Conservation (phyloP, 2,888 invertebrate genomes). For the Actias luna region DNA sequence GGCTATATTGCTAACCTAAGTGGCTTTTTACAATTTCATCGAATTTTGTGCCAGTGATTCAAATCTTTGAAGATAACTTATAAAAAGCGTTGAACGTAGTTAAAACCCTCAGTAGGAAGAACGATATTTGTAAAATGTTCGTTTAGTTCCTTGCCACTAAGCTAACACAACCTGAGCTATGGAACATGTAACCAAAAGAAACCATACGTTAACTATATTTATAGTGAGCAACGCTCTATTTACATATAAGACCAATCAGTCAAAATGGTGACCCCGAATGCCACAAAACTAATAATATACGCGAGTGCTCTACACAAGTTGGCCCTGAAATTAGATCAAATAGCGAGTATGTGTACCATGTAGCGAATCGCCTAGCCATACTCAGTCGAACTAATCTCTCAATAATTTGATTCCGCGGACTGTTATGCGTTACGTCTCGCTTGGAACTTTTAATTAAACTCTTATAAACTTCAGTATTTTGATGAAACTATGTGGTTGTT, state of each 20-base stretch:
- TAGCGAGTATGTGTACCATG: neutral
- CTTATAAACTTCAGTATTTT: no score
- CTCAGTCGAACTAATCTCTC: neutral
- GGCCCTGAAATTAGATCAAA: neutral
- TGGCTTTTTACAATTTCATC: no score
- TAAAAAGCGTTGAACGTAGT: no score
- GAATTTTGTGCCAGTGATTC: no score
- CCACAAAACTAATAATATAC: neutral
- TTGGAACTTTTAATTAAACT: neutral
- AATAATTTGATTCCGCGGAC: neutral
- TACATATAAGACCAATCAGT: neutral
- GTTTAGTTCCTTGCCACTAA: no score
- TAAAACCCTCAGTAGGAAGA: no score
- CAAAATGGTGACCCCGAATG: neutral
- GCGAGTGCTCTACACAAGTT: neutral
- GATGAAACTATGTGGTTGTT: no score
- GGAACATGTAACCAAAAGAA: neutral
- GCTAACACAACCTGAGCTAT: neutral
- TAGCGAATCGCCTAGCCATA: neutral
- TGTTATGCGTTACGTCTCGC: neutral
- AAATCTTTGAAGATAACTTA: no score
- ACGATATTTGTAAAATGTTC: no score
- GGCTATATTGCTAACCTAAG: no score
- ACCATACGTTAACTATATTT: neutral
- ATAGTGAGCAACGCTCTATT: neutral